phyloP scores from a whole-genome alignment of 1,140 invertebrate genomes.

The Orchestia grillus region DNA sequence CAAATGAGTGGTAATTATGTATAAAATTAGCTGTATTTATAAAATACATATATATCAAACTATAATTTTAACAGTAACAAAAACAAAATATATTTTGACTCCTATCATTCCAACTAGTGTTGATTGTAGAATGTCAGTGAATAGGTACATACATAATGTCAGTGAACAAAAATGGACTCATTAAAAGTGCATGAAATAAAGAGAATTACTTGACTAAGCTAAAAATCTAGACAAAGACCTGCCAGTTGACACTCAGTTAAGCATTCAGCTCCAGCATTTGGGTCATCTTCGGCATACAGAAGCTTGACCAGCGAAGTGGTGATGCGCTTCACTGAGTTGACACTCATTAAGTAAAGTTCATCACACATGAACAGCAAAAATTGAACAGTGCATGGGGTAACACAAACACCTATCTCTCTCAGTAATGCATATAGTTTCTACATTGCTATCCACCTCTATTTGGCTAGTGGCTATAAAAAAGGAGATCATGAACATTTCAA shows the following conservation, averaged over 20 bases:
- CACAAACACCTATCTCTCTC: not conserved
- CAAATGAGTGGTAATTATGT: too few species aligned
- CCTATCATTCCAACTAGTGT: not conserved
- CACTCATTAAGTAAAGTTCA: slow-evolving; percentile 16
- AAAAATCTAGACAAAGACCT: not conserved
- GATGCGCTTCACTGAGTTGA: not conserved
- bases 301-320: not conserved
- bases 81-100: not conserved
- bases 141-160: not conserved
- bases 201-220: not conserved
- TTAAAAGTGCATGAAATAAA: not conserved
- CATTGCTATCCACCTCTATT: not conserved
- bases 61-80: not conserved
- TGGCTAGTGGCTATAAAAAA: not conserved
- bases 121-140: not conserved
- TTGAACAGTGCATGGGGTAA: not conserved
- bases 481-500: not conserved
- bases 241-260: not conserved
- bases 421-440: not conserved
- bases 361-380: slow-evolving; percentile 22
- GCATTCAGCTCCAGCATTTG: not conserved
- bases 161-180: not conserved
- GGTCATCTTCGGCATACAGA: slow-evolving; percentile 10
- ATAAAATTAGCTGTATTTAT: not conserved
- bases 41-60: not conserved